Conservation (phyloP, 2,797 vertebrate genomes). For the Malacoraja senta region DNA sequence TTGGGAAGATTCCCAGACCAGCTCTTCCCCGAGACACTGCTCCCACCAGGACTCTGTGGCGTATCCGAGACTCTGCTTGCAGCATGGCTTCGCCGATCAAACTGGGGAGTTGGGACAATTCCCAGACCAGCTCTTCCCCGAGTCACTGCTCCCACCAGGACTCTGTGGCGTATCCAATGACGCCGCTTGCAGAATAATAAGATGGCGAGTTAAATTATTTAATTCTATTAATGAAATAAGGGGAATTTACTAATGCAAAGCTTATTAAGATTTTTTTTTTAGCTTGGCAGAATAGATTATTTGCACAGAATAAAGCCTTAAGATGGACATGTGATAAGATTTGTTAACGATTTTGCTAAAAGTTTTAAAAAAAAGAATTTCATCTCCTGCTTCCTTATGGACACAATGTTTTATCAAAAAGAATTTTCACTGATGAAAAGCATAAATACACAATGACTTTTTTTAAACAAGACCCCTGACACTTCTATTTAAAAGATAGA, state of each 20-base stretch:
- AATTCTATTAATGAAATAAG: neutral
- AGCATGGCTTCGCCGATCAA: too few species aligned
- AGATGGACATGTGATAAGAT: neutral
- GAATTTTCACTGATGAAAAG: neutral
- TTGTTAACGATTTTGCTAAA: neutral
- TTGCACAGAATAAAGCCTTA: neutral
- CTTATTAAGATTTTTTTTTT: too few species aligned
- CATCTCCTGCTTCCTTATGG: neutral
- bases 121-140: too few species aligned
- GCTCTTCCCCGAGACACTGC: too few species aligned
- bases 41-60: too few species aligned
- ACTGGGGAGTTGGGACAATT: too few species aligned
- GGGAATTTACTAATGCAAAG: neutral
- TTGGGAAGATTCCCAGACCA: too few species aligned
- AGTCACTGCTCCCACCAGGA: too few species aligned
- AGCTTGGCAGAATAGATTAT: neutral
- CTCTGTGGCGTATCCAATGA: too few species aligned
- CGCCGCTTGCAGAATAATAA: neutral
- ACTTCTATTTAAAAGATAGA: neutral
- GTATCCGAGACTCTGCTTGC: too few species aligned
- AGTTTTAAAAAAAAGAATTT: neutral
- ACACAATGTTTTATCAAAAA: neutral
- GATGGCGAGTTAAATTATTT: conserved; percentile 9
- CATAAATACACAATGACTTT: neutral
- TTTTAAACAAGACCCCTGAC: neutral